Base-by-base conservation (phyloP, 1,140 invertebrate species). In the Gryon sp. region DNA sequence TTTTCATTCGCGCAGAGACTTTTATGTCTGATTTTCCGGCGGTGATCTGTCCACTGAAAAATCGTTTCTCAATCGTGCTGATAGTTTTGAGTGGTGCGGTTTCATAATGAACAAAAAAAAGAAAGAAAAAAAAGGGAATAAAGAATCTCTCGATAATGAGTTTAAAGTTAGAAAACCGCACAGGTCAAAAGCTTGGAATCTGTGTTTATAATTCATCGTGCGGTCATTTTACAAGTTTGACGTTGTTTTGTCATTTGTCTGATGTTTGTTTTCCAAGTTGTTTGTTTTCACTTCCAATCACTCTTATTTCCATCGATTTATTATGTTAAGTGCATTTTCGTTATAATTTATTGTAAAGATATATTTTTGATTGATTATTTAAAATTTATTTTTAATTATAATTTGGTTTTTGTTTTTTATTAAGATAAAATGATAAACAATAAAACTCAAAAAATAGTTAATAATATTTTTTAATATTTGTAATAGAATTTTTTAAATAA, bases 21-120 rank as follows among this genome's bases (percentile, higher is more conserved):
- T 66, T 55, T 50, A 32, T 34, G 38, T 14, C 22, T 15, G 41
- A 26, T 65, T 66, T 36, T 28, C 48, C 38, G 41, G 12, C 9
- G 19, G 45, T 43, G 46, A 38, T 43, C 15, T 40, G 14, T 18
- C 32, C 50, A 36, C 36, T 28, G 26, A 15, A 7, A 4, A 40
- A 65, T 66, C 72, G 68, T 75, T 75, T 66, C 60, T 75, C 72
- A 75, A 34, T 45, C 36, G 8, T 36, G 69, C n/a, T 59, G 69
- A 75, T 75, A 45, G 53, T 55, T 65, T 75, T 40, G 52, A 75
- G 57, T 68, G 62, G 28, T 30, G 32, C 32, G 46, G 38, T 40
- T 57, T 36, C n/a, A 34, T 11, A 26, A 68, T 15, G n/a, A 26
- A 45, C 26, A 34, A 52, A 43, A 59, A 28, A 62, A 60, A 11